These are phyloP conservation scores for Antennarius maculatus DNA, from an alignment of 2,797 vertebrate genomes.

Conservation along the genomic window DNA sequence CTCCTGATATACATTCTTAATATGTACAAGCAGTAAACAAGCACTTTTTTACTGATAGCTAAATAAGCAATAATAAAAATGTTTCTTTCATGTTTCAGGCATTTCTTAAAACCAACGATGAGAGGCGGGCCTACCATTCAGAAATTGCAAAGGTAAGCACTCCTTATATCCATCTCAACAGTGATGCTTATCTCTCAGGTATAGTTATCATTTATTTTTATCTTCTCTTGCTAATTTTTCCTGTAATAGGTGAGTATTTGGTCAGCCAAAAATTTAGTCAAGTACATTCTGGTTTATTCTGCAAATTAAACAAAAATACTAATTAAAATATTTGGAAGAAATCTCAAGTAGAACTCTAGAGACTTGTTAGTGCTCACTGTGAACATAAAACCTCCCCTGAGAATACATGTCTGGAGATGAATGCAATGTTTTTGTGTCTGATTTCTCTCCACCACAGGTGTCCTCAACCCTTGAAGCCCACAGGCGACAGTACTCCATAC, in stretches of 20 bases:
- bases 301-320: conserved; percentile 3
- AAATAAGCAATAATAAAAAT: conserved; percentile 16
- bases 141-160: conserved; percentile 87
- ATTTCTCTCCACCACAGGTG: conserved; percentile 52
- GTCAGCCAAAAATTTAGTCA: conserved; percentile 34
- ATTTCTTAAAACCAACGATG: conserved; percentile 88
- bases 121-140: conserved; percentile 80
- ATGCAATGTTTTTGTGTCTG: background rate
- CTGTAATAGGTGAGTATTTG: conserved; percentile 37
- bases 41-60: conserved; percentile 19
- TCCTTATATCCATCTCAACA: conserved; percentile 7
- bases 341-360: background rate
- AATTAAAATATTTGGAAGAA: background rate
- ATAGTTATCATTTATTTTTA: conserved; percentile 35
- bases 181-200: conserved; percentile 17
- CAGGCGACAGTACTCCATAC: conserved; percentile 61
- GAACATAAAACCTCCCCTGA: background rate
- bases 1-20: conserved; percentile 27
- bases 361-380: background rate
- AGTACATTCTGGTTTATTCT: conserved; percentile 44
- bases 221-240: conserved; percentile 35
- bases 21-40: conserved; percentile 17
- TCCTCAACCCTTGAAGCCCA: conserved; percentile 68
- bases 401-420: background rate
- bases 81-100: conserved; percentile 75